These are phyloP conservation scores for Pectinophora gossypiella DNA, from an alignment of 1,140 invertebrate genomes.

Conservation along the genomic window DNA sequence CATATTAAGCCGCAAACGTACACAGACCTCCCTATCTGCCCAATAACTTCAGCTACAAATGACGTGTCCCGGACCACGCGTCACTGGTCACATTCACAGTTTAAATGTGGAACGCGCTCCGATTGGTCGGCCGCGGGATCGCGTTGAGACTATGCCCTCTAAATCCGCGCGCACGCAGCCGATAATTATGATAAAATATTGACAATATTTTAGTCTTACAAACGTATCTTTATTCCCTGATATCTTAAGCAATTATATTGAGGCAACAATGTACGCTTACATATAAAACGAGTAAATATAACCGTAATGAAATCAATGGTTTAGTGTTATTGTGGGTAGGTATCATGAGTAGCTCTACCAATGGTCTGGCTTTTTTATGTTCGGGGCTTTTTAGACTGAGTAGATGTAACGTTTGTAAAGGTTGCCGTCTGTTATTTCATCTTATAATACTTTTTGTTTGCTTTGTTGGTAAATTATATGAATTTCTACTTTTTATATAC, in stretches of 20 bases:
- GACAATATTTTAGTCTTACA: slow-evolving; percentile 45
- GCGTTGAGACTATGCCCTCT: slow-evolving; percentile 15
- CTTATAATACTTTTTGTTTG: too few species aligned
- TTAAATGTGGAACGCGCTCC: slow-evolving; percentile 36
- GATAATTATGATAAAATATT: slow-evolving; percentile 51
- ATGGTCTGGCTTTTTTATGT: neutral
- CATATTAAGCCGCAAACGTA: slow-evolving; percentile 44
- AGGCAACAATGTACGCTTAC: slow-evolving; percentile 42
- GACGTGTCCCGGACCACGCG: slow-evolving; percentile 17
- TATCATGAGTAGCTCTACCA: slow-evolving; percentile 15
- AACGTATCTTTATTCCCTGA: slow-evolving; percentile 38
- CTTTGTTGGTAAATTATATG: too few species aligned
- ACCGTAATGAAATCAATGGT: slow-evolving; percentile 47
- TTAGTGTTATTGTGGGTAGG: slow-evolving; percentile 46
- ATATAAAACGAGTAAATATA: slow-evolving; percentile 37
- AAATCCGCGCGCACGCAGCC: slow-evolving; percentile 19
- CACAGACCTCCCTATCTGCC: slow-evolving; percentile 17
- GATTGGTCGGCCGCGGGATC: slow-evolving; percentile 25
- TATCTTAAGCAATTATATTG: slow-evolving; percentile 51
- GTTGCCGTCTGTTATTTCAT: too few species aligned
- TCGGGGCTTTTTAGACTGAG: neutral
- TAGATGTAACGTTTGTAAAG: neutral
- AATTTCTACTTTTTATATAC: too few species aligned
- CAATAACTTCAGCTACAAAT: neutral
- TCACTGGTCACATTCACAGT: slow-evolving; percentile 29